These are phyloP conservation scores for Procavia capensis DNA, from an alignment of 2,113 vertebrate genomes.

Conservation along the genomic window DNA sequence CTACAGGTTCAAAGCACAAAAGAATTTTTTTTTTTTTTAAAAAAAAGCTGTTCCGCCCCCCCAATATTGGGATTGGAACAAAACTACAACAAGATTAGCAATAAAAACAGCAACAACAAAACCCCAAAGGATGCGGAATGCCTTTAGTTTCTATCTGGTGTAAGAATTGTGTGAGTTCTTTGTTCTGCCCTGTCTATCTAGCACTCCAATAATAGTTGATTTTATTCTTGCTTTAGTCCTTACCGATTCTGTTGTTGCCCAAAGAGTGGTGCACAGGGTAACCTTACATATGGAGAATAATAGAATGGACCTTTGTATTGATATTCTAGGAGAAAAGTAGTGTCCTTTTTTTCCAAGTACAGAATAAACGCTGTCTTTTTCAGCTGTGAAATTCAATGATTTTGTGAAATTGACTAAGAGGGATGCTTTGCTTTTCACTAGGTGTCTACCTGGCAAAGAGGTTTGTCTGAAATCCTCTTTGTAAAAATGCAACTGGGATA, in stretches of 20 bases:
- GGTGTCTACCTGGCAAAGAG: constrained; percentile 35
- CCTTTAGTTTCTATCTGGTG: constrained; percentile 70
- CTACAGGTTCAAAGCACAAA: constrained; percentile 53
- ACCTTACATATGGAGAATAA: not conserved
- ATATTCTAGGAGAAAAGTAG: not conserved
- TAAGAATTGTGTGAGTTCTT: constrained; percentile 69
- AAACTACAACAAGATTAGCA: constrained; percentile 47
- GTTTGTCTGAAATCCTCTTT: constrained; percentile 29
- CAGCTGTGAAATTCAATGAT: constrained; percentile 46
- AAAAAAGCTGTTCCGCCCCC: constrained; percentile 43
- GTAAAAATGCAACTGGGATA: constrained; percentile 52
- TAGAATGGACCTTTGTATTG: constrained; percentile 35
- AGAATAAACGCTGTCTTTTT: constrained; percentile 14
- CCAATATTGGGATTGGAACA: constrained; percentile 45
- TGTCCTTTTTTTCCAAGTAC: not conserved
- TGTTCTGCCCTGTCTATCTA: constrained; percentile 68
- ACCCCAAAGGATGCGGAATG: constrained; percentile 65
- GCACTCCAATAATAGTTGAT: constrained; percentile 63
- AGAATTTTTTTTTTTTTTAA: too few relatives aligned
- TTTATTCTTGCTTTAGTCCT: constrained; percentile 50
- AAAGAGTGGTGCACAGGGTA: constrained; percentile 12
- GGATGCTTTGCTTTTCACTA: constrained; percentile 53
- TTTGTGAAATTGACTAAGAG: constrained; percentile 19
- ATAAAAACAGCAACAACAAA: constrained; percentile 62
- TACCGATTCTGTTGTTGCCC: constrained; percentile 49